These are phyloP conservation scores for Ceryle rudis DNA, from an alignment of 2,797 vertebrate species.

Conservation along the genomic window DNA sequence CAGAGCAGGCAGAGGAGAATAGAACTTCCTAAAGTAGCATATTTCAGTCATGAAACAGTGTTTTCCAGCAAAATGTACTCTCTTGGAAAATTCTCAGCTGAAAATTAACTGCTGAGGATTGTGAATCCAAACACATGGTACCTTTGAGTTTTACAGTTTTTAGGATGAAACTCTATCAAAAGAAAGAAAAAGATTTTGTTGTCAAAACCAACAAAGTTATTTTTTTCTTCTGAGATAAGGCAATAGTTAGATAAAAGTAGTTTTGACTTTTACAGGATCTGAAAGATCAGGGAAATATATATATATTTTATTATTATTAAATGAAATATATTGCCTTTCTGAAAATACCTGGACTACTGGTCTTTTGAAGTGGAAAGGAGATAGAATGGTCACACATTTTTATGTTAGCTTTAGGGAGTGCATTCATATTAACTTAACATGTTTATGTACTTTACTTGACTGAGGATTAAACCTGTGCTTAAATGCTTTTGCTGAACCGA, in stretches of 20 bases:
- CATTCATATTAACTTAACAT: background rate
- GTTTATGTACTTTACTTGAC: background rate
- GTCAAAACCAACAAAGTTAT: background rate
- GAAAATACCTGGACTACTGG: background rate
- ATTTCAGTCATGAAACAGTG: background rate
- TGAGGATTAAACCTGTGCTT: conserved; percentile 6
- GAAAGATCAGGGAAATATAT: background rate
- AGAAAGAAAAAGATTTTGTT: background rate
- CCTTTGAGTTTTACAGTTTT: background rate
- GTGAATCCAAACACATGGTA: background rate
- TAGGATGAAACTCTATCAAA: background rate
- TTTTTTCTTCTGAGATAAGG: background rate
- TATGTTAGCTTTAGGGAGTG: background rate
- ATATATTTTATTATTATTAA: background rate
- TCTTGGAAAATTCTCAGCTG: background rate
- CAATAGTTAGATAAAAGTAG: background rate
- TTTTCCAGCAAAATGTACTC: background rate
- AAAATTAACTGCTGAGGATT: background rate
- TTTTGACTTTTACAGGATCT: background rate
- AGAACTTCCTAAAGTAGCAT: background rate
- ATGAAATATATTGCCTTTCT: background rate
- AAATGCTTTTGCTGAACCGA: conserved; percentile 22
- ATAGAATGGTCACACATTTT: background rate
- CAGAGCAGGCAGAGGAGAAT: background rate
- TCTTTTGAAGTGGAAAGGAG: conserved; percentile 15